Conservation (phyloP, 2,797 vertebrate genomes). For the Gadopsis marmoratus region DNA sequence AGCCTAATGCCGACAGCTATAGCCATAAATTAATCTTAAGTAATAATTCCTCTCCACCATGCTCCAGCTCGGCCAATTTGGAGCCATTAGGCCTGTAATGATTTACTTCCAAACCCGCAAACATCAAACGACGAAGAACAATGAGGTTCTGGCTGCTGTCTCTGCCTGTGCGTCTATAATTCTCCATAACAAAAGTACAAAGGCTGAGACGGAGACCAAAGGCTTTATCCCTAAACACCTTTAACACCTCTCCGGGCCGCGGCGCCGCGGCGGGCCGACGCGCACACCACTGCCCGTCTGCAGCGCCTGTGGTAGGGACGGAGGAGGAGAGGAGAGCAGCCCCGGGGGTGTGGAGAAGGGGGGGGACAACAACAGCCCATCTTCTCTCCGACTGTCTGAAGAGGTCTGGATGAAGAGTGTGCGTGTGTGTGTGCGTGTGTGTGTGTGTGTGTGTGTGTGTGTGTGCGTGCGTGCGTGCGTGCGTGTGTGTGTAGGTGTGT, state of each 20-base stretch:
- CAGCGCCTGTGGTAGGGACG: slow-evolving; percentile 62
- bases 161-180: slow-evolving; percentile 79
- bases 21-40: slow-evolving; percentile 16
- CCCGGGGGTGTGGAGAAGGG: slow-evolving; percentile 30
- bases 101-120: slow-evolving; percentile 84
- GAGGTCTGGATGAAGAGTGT: slow-evolving; percentile 56
- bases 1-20: neutral
- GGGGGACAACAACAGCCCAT: slow-evolving; percentile 75
- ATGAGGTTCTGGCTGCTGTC: slow-evolving; percentile 69
- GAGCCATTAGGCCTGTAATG: slow-evolving; percentile 79
- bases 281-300: slow-evolving; percentile 58
- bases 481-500: neutral
- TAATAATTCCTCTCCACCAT: slow-evolving; percentile 11
- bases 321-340: slow-evolving; percentile 57
- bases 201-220: slow-evolving; percentile 84
- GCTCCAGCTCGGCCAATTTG: slow-evolving; percentile 44
- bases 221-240: slow-evolving; percentile 81
- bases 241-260: slow-evolving; percentile 78
- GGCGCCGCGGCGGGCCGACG: slow-evolving; percentile 82
- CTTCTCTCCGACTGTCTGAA: slow-evolving; percentile 53
- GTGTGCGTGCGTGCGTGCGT: neutral
- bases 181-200: slow-evolving; percentile 90
- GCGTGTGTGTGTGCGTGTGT: slow-evolving; percentile 3
- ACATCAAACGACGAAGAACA: slow-evolving; percentile 81
- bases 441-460: neutral